Base-by-base conservation (phyloP, 2,888 invertebrate species). In the Parelbella ahira region DNA sequence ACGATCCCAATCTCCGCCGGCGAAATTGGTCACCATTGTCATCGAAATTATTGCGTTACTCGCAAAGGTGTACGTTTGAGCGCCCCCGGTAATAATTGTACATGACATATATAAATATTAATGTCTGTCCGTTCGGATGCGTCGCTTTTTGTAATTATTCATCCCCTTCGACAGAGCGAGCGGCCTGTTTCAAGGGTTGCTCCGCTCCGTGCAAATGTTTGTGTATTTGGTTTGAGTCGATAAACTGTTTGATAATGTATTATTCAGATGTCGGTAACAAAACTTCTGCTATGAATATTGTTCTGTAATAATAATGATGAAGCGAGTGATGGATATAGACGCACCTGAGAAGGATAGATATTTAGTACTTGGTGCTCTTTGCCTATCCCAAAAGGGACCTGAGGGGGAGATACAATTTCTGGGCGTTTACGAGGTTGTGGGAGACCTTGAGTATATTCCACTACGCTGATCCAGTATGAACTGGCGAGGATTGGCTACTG, bases 21-120 rank as follows among this genome's bases (percentile, higher is more conserved):
- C n/a, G n/a, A n/a, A n/a, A n/a, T n/a, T 34, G 42, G 42, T 4
- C 23, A 29, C 34, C 18, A 7, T 36, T 13, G 15, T 7, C 19
- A 15, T 20, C 39, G 44, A 52, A 49, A 54, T 59, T 55, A 54
- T 50, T 48, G 43, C 49, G 54, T 50, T 54, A 52, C 51, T 47
- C 34, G 42, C 32, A 49, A 57, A 58, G 49, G 53, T 59, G 56
- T 51, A 51, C 44, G 52, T 43, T 45, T 39, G 18, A 53, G 46
- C 50, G 51, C 44, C 28, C 53, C 50, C 48, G 57, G 51, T 58
- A 53, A 54, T 72, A 68, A 76, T 77, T 64, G 64, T 60, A 50
- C 50, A 51, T 62, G 73, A 76, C 77, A 56, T 55, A 57, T 56
- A 59, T 59, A 65, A 58, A 68, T 68, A 73, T 71, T 67, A 63